Base-by-base conservation (phyloP, 2,797 vertebrate species). In the Ctenochaetus hawaiiensis region DNA sequence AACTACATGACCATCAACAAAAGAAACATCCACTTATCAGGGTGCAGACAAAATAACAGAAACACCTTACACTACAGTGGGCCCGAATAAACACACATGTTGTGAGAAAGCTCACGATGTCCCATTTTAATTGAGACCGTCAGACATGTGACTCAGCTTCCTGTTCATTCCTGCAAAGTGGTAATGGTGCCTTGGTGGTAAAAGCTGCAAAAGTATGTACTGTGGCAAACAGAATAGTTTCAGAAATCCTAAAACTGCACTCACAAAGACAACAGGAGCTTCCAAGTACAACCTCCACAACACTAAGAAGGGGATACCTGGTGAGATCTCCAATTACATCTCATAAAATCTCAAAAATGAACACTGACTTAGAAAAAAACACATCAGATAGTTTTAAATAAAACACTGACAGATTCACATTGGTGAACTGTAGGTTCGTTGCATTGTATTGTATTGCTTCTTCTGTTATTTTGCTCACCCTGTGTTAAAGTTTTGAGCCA, bases 161-260 rank as follows among this genome's bases (percentile, higher is more conserved):
- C 0, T 14, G 6, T 62, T 71, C 59, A 59, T 72, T 63, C 52
- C 59, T 72, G 14, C 30, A 30, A 30, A 30, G 30, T 30, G 30
- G 30, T 5, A 30, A 30, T 48, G 4, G 8, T 52, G 30, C 39
- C 60, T 66, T 4, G 65, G 6, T 18, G 14, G 16, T 7, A 45
- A 39, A 39, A 10, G 22, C 10, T 61, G n/a, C 12, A 13, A 9
- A 52, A 59, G n/a, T 12, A 39, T 18, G 2, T 52, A 58, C 1
- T n/a, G n/a, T 30, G 18, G 8, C 18, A 69, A 60, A 53, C 5
- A 54, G 5, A 62, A 34, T 11, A 48, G 59, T 26, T 12, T 56
- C 4, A 17, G 12, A 41, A 41, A 41, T 9, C 41, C 9, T 12
- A 26, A 26, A 59, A 49, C 34, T 41, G 30, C 39, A 17, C 1